Evolutionary conservation across 35 echinoderm and acorn worm genomes (phyloP).

Genomic region (Stichopus chloronotus): DNA sequence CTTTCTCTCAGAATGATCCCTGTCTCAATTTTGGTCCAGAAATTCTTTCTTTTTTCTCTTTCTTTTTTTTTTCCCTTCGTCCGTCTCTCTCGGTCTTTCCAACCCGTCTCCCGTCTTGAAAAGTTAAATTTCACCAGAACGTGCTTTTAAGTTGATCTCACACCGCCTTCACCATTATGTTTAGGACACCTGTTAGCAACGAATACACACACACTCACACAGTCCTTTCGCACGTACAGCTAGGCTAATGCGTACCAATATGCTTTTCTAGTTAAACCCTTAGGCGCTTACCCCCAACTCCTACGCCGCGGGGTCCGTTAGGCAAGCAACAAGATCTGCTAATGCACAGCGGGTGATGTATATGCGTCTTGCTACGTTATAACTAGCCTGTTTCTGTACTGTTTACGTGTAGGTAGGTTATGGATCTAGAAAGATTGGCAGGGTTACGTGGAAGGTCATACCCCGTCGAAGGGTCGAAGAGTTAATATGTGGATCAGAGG

Average conservation of each 20-base stretch:
- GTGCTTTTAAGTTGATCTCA: constrained; percentile 13
- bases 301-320: constrained; percentile 39
- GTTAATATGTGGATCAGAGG: constrained; percentile 44
- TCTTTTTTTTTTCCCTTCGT: not conserved
- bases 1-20: constrained; percentile 26
- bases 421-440: constrained; percentile 20
- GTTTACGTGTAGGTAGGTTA: not conserved
- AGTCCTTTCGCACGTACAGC: not conserved
- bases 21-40: not conserved
- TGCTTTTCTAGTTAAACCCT: not conserved
- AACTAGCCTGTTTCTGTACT: not conserved
- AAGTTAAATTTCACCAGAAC: constrained; percentile 38
- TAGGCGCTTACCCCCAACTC: constrained; percentile 49
- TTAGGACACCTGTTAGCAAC: constrained; percentile 47
- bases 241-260: constrained; percentile 16
- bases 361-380: not conserved
- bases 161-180: not conserved
- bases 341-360: constrained; percentile 33
- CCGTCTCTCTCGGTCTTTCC: too few species aligned
- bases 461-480: not conserved
- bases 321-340: constrained; percentile 39
- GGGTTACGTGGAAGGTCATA: constrained; percentile 38
- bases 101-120: not conserved
- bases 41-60: not conserved
- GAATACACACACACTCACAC: not conserved